phyloP scores from a whole-genome alignment of 2,113 vertebrate genomes.

The Corythoichthys haematopterus region DNA sequence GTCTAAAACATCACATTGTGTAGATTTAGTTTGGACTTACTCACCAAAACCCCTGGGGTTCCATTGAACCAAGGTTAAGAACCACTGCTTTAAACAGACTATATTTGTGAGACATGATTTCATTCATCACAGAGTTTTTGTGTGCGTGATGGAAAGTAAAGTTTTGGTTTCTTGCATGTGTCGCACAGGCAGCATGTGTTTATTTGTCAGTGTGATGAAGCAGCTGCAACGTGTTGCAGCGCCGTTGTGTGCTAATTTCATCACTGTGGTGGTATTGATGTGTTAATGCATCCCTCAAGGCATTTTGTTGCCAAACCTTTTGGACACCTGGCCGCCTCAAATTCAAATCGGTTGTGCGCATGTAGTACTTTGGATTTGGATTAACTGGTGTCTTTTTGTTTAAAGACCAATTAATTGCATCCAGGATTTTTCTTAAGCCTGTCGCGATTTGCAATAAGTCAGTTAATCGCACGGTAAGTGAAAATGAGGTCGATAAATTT shows the following conservation, averaged over 20 bases:
- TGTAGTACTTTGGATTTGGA: background rate
- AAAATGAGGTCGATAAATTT: too few relatives aligned
- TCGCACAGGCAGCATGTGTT: background rate
- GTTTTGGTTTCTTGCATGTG: background rate
- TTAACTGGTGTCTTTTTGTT: conserved; percentile 1
- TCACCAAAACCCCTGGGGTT: too few relatives aligned
- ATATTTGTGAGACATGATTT: too few relatives aligned
- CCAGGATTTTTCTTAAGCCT: background rate
- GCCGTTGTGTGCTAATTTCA: background rate
- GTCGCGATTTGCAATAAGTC: too few relatives aligned
- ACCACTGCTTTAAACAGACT: background rate
- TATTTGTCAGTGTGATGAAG: background rate
- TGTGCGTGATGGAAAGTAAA: background rate
- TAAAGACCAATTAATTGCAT: background rate
- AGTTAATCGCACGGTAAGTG: too few relatives aligned
- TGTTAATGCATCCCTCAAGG: background rate
- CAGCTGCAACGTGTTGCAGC: background rate
- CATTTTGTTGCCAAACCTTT: background rate
- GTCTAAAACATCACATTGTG: too few relatives aligned
- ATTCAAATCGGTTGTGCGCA: background rate
- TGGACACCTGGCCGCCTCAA: background rate
- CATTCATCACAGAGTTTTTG: background rate
- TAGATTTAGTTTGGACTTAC: too few relatives aligned
- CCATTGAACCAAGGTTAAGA: background rate
- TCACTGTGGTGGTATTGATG: background rate